phyloP scores from a whole-genome alignment of 2,113 vertebrate species.

The Mastomys coucha region DNA sequence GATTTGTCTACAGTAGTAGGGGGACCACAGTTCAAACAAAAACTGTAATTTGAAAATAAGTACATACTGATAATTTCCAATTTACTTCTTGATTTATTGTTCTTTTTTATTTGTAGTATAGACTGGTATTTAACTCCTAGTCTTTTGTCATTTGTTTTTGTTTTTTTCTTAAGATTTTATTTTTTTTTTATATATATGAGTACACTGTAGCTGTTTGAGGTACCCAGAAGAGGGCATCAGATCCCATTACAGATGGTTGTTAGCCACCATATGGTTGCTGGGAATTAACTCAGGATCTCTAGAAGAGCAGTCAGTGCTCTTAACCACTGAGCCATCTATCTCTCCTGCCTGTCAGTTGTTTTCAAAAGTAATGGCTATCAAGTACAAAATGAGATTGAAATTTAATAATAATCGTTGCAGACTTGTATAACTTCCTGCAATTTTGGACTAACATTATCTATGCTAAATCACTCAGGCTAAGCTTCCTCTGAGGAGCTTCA shows the following conservation, averaged over 20 bases:
- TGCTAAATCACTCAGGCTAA: background rate
- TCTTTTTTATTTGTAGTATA: background rate
- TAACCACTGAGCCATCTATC: too few species aligned
- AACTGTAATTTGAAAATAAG: constrained; percentile 2
- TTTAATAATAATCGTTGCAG: background rate
- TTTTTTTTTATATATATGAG: too few species aligned
- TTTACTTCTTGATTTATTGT: background rate
- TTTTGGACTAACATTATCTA: background rate
- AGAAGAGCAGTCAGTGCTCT: too few species aligned
- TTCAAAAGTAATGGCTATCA: constrained; percentile 7
- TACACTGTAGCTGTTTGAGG: too few species aligned
- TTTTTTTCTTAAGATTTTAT: too few species aligned
- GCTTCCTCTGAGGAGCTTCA: background rate
- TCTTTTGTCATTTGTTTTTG: background rate
- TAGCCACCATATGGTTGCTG: too few species aligned
- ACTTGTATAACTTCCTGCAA: background rate
- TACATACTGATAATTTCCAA: background rate
- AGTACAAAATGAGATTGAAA: constrained; percentile 16
- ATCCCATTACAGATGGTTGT: too few species aligned
- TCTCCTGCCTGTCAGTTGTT: background rate
- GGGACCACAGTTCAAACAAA: background rate
- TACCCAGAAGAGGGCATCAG: too few species aligned
- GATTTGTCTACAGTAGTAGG: background rate
- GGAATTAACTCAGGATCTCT: too few species aligned
- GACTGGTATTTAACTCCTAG: background rate